These are phyloP conservation scores for Drosophila subsilvestris DNA, from an alignment of 2,888 invertebrate genomes.

Conservation along the genomic window DNA sequence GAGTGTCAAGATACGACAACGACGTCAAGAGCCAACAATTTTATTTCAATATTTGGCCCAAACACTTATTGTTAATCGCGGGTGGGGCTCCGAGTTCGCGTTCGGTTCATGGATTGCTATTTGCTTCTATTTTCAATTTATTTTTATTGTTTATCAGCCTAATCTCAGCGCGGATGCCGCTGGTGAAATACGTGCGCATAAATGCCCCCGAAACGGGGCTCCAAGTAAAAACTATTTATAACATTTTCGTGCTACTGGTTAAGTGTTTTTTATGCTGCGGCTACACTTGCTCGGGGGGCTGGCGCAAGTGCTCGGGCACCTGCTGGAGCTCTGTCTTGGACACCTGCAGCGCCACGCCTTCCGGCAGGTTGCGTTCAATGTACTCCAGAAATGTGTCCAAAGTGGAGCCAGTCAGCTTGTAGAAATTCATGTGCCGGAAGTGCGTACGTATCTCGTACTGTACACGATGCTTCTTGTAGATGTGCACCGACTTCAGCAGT, in stretches of 20 bases:
- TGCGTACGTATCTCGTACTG: slow-evolving; percentile 98
- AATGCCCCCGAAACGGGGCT: neutral
- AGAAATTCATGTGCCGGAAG: slow-evolving; percentile 92
- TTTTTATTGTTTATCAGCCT: slow-evolving; percentile 42
- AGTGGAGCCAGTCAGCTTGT: slow-evolving; percentile 96
- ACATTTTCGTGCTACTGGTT: neutral
- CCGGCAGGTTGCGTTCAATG: slow-evolving; percentile 97
- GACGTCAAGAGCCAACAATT: slow-evolving; percentile 5
- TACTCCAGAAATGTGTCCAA: slow-evolving; percentile 98
- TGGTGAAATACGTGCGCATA: neutral
- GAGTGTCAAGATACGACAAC: slow-evolving; percentile 57
- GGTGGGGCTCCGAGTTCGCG: slow-evolving; percentile 23
- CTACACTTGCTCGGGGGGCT: slow-evolving; percentile 82
- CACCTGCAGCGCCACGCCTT: slow-evolving; percentile 97
- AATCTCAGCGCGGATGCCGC: slow-evolving; percentile 40
- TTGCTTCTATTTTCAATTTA: slow-evolving; percentile 26
- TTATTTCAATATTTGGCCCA: slow-evolving; percentile 22
- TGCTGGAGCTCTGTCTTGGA: slow-evolving; percentile 89
- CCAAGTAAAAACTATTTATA: slow-evolving; percentile 15
- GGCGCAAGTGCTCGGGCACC: slow-evolving; percentile 86
- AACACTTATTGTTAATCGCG: slow-evolving; percentile 51
- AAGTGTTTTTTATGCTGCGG: neutral
- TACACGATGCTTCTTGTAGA: slow-evolving; percentile 96
- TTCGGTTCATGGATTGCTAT: neutral
- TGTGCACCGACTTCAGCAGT: slow-evolving; percentile 93